phyloP scores from a whole-genome alignment of 2,113 vertebrate species.

The Melanerpes aurifrons region DNA sequence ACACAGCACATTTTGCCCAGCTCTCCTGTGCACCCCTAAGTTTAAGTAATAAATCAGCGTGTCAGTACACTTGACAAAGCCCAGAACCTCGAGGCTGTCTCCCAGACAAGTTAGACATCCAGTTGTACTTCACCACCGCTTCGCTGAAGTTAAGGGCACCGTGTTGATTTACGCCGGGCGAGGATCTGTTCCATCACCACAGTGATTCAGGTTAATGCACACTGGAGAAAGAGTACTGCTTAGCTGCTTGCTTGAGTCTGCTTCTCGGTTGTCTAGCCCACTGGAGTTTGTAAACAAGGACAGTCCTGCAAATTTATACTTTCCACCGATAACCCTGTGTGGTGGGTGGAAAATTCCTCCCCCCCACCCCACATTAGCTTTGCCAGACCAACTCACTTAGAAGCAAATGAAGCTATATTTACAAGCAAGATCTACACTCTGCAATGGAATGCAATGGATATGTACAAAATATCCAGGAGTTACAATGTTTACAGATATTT shows the following conservation, averaged over 20 bases:
- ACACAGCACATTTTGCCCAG: neutral
- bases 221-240: neutral
- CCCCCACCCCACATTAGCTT: too few relatives aligned
- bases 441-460: too few relatives aligned
- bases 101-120: neutral
- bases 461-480: too few relatives aligned
- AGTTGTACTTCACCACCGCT: neutral
- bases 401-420: too few relatives aligned
- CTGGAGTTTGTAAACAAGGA: neutral
- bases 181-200: neutral
- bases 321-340: neutral
- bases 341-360: too few relatives aligned
- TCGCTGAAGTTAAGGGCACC: neutral
- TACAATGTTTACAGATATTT: too few relatives aligned
- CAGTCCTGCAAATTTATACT: neutral
- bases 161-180: accelerated
- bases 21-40: neutral
- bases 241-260: neutral
- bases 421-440: too few relatives aligned
- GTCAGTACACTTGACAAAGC: neutral
- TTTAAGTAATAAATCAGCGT: neutral
- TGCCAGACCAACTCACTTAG: too few relatives aligned
- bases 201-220: neutral
- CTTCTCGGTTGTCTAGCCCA: neutral
- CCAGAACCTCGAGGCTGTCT: neutral